Conservation (phyloP, 2,888 invertebrate species). For the Hydrotaea cyrtoneurina region DNA sequence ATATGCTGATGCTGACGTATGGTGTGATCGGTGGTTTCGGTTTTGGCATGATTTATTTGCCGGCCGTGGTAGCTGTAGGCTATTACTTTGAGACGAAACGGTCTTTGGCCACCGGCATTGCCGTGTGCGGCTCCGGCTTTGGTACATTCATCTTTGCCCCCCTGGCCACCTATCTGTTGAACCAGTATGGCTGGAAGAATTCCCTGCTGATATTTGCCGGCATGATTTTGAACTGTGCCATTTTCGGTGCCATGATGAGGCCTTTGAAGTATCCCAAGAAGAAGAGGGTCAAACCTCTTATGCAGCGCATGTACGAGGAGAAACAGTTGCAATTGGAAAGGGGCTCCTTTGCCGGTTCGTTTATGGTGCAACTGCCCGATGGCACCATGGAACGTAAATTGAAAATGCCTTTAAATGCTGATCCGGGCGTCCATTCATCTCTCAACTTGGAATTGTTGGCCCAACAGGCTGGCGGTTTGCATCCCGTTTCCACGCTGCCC, state of each 20-base stretch:
- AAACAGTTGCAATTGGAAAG: conserved; percentile 94
- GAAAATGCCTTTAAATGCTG: conserved; percentile 95
- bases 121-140: conserved; percentile 97
- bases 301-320: conserved; percentile 96
- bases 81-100: conserved; percentile 98
- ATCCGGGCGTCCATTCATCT: conserved; percentile 96
- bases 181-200: conserved; percentile 92
- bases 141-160: conserved; percentile 98
- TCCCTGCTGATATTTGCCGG: conserved; percentile 96
- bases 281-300: conserved; percentile 86
- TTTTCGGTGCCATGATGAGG: conserved; percentile 86
- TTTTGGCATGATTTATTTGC: conserved; percentile 95
- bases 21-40: conserved; percentile 96
- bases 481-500: conserved; percentile 92
- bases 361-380: conserved; percentile 93
- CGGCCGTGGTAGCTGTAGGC: conserved; percentile 97
- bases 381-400: conserved; percentile 94
- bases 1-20: conserved; percentile 95
- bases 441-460: conserved; percentile 92
- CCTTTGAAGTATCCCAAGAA: conserved; percentile 81
- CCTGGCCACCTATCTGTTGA: conserved; percentile 89
- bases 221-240: conserved; percentile 93
- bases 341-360: conserved; percentile 93
- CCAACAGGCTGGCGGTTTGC: conserved; percentile 85
- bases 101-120: conserved; percentile 96